phyloP scores from a whole-genome alignment of 1,140 invertebrate genomes.

The Drosophila sturtevanti region DNA sequence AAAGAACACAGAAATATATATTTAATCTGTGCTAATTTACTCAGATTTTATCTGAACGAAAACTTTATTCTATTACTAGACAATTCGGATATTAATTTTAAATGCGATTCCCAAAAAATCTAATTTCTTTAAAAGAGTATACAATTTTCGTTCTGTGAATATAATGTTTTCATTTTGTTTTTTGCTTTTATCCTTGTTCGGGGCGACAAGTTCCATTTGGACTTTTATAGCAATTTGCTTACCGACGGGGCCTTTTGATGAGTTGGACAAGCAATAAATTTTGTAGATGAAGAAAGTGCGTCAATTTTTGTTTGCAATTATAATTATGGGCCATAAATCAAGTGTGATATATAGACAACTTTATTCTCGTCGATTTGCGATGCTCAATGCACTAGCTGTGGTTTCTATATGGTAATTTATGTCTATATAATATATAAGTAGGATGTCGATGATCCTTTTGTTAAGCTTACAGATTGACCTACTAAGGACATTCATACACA shows the following conservation, averaged over 20 bases:
- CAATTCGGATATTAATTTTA: too few relatives aligned
- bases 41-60: too few relatives aligned
- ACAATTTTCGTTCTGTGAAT: neutral
- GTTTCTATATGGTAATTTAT: slow-evolving; percentile 1
- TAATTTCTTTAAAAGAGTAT: neutral
- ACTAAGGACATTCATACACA: slow-evolving; percentile 18
- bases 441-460: neutral
- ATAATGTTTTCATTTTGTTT: neutral
- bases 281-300: neutral
- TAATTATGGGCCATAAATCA: neutral
- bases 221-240: slow-evolving; percentile 49
- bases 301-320: neutral
- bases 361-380: neutral
- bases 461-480: slow-evolving; percentile 42
- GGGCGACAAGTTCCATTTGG: slow-evolving; percentile 38
- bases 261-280: slow-evolving; percentile 11
- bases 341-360: neutral
- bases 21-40: too few relatives aligned
- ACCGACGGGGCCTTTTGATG: neutral
- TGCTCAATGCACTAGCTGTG: neutral
- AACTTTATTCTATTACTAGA: too few relatives aligned
- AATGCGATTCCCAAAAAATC: too few relatives aligned
- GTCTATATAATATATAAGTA: neutral
- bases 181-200: neutral
- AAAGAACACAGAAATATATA: too few relatives aligned